phyloP scores from a whole-genome alignment of 2,113 vertebrate genomes.

The Chloropsis cyanopogon region DNA sequence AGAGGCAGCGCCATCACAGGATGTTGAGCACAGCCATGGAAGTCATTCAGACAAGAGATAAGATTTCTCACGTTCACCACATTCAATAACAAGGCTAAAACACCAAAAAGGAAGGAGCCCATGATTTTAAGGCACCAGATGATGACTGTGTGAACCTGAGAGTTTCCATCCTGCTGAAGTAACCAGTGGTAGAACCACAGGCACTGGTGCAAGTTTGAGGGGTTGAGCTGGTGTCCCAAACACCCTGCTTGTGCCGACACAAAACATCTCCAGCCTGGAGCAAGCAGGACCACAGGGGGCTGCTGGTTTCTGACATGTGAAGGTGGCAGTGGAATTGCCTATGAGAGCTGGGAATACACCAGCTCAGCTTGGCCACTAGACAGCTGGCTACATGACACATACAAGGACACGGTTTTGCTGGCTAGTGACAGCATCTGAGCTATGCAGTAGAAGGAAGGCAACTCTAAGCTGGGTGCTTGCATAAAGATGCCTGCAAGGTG shows the following conservation, averaged over 20 bases:
- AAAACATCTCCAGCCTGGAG: not conserved
- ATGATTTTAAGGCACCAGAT: not conserved
- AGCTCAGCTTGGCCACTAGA: not conserved
- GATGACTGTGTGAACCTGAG: not conserved
- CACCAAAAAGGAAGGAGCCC: not conserved
- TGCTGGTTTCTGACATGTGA: not conserved
- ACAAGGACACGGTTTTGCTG: not conserved
- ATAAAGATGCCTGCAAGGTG: not conserved
- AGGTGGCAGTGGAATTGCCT: not conserved
- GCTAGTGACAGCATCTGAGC: not conserved
- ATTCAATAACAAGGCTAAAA: not conserved
- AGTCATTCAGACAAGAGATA: slow-evolving; percentile 43
- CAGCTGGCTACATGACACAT: accelerated
- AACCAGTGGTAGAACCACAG: not conserved
- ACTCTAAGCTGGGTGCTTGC: not conserved
- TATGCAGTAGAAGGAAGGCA: not conserved
- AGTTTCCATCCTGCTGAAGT: not conserved
- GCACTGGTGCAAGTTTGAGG: not conserved
- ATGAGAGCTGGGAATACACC: accelerated
- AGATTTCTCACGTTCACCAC: slow-evolving; percentile 30
- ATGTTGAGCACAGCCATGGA: slow-evolving; percentile 31
- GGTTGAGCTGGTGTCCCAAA: not conserved
- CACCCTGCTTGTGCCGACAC: not conserved
- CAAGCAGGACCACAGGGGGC: not conserved
- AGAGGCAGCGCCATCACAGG: slow-evolving; percentile 29